Base-by-base conservation (phyloP, 2,888 invertebrate species). In the Drosophila leonis region DNA sequence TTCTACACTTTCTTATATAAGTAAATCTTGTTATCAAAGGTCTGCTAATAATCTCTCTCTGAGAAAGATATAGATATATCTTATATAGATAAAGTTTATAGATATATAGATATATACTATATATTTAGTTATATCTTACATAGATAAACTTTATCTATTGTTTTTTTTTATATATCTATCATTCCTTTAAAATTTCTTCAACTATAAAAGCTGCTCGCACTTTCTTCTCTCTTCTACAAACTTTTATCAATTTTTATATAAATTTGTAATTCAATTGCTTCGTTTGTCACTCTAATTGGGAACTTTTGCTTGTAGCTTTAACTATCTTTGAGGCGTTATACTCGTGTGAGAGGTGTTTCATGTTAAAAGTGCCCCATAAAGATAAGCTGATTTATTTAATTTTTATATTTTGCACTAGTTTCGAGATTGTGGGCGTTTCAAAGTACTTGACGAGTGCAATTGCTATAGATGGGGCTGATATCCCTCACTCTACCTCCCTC, bases 321-420 rank as follows among this genome's bases (percentile, higher is more conserved):
- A 18, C 33, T 13, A 51, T 51, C 33, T 61, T 55, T 51, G n/a
- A 44, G 59, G 24, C 44, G 71, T 56, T 49, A 60, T 55, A 20
- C n/a, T n/a, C n/a, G n/a, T n/a, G n/a, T 59, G 39, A 52, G 35
- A 41, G 46, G 15, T 4, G 33, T 64, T 44, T 52, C 42, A 13
- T 67, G 33, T 66, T 24, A 24, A 44, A 44, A 55, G 18, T 60
- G 72, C 39, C 52, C 63, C 44, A 61, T 77, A 79, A 77, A 77
- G 80, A 77, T 77, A 77, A 77, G 70, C 59, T n/a, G 27, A 27
- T 27, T 46, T 35, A 35, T 18, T 57, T 35, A 35, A 20, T 39
- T 6, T 39, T 42, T 10, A 55, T 62, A 48, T 31, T 46, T 41
- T 65, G 60, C 64, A 65, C 52, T n/a, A 13, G 18, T 37, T 44